These are phyloP conservation scores for Cryptus armator DNA, from an alignment of 2,888 invertebrate genomes.

Conservation along the genomic window DNA sequence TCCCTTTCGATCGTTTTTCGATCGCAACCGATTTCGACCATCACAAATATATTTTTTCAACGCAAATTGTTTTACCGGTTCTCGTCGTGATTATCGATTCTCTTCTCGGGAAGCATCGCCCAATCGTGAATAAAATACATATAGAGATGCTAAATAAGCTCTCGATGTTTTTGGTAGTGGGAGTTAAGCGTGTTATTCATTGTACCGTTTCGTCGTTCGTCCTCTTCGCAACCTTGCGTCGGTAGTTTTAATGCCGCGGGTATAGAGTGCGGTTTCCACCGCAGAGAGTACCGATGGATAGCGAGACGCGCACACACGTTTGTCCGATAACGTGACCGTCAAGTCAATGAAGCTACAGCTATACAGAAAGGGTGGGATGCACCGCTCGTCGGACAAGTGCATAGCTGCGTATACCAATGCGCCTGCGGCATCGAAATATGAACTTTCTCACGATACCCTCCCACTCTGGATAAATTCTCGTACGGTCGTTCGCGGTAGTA, in stretches of 20 bases:
- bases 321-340: conserved; percentile 79
- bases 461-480: conserved; percentile 67
- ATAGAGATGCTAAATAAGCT: conserved; percentile 47
- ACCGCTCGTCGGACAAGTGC: conserved; percentile 6
- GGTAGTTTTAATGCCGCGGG: conserved; percentile 47
- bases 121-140: conserved; percentile 62
- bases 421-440: conserved; percentile 76
- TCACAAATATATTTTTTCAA: conserved; percentile 49
- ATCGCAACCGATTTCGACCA: conserved; percentile 28
- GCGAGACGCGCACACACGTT: conserved; percentile 56
- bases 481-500: conserved; percentile 4
- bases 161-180: background rate
- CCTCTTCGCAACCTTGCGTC: conserved; percentile 19
- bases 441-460: conserved; percentile 81
- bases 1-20: conserved; percentile 40
- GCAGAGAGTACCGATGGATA: too few relatives aligned
- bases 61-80: conserved; percentile 42
- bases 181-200: conserved; percentile 36
- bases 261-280: background rate
- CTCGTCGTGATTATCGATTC: conserved; percentile 57
- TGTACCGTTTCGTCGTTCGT: conserved; percentile 30
- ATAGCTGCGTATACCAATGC: conserved; percentile 67
- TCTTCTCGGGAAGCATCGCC: conserved; percentile 55
- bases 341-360: conserved; percentile 76
- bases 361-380: conserved; percentile 4